Base-by-base conservation (phyloP, 1,140 invertebrate genomes). In the Drosophila elegans region DNA sequence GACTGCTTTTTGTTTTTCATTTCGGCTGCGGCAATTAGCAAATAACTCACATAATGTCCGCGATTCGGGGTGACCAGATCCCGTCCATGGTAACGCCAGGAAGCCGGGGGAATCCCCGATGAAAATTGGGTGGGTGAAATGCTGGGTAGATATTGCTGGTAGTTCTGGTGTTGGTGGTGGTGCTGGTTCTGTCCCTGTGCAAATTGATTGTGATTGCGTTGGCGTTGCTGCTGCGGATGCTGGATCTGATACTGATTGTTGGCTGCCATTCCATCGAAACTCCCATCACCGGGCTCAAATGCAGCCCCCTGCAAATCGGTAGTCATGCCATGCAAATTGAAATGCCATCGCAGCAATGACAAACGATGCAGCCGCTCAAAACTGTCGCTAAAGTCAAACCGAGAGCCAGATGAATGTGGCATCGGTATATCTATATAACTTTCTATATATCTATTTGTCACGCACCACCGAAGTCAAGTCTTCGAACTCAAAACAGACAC, bases 1-100 rank as follows among this genome's bases (percentile, higher is more conserved):
- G 10, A 6, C 44, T 32, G 21, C 29, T 27, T 45, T 64, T 64
- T 3, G 36, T 46, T 60, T 72, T 72, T 52, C 53, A 42, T 59
- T 60, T 62, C 12, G 38, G 59, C 54, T 81, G 78, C 48, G 49
- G 78, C 78, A 80, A 81, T 80, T 80, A 80, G 74, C 64, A 80
- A 80, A 80, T 71, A 80, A 81, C 78, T 77, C 78, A 81, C 78
- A 72, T 81, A 73, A 81, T 77, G 66, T 64, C 74, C 78, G 45
- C 64, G 67, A 44, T 67, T 67, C 51, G 67, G 25, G 27, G 72
- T 41, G 29, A 76, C 51, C 44, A 77, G 21, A 25, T 77, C 66
- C 79, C 59, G 78, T 34, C 78, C 55, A 41, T 67, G 48, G 63
- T 57, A 76, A 54, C 62, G 55, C 49, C 41, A 57, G 25, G 55